phyloP scores from a whole-genome alignment of 92 coral and sea anemone genomes.

The Bergia sp. region DNA sequence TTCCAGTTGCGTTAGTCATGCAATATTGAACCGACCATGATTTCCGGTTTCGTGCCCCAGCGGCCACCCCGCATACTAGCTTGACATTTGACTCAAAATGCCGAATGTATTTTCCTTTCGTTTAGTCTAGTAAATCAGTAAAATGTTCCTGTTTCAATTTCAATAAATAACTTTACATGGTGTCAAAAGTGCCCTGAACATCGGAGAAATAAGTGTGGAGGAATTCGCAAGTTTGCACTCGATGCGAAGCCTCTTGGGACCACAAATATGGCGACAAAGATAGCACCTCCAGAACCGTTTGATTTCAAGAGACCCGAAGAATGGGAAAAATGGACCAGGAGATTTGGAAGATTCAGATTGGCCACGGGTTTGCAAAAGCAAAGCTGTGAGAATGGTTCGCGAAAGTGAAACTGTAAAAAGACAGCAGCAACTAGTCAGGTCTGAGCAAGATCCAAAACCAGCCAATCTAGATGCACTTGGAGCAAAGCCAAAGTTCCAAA shows the following conservation, averaged over 20 bases:
- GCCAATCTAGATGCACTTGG: neutral
- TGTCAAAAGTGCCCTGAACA: conserved; percentile 1
- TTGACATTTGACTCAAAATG: neutral
- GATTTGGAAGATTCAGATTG: conserved; percentile 32
- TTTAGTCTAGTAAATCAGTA: neutral
- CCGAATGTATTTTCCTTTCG: neutral
- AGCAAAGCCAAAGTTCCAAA: neutral
- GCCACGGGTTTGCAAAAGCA: conserved; percentile 42
- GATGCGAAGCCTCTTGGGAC: neutral
- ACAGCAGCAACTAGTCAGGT: conserved; percentile 10
- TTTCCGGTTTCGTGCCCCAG: neutral
- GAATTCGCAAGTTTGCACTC: neutral
- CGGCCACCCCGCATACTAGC: neutral
- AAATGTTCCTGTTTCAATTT: neutral
- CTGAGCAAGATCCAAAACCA: conserved; percentile 15
- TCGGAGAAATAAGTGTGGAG: neutral
- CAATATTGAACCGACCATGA: no score
- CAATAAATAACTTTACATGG: neutral
- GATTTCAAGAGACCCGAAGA: conserved; percentile 20
- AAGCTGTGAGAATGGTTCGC: conserved; percentile 22
- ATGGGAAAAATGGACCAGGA: conserved; percentile 41
- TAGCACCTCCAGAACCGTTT: conserved; percentile 20
- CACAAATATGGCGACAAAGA: conserved; percentile 36
- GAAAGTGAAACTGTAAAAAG: neutral
- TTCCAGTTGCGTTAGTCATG: no score